Conservation (phyloP, 2,888 invertebrate genomes). For the Pristionchus arcanus region DNA sequence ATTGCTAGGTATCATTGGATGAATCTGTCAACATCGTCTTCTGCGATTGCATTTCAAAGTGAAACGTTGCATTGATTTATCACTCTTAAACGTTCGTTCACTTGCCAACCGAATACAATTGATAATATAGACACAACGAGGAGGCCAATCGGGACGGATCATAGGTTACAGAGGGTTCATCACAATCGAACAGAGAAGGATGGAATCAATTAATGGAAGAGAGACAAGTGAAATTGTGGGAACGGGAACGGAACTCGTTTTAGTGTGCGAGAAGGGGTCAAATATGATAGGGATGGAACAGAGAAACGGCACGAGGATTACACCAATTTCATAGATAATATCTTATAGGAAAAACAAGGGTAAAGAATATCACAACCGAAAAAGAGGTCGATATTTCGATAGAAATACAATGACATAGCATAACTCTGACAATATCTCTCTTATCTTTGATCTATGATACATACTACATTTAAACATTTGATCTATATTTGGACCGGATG, state of each 20-base stretch:
- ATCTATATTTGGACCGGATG: slow-evolving; percentile 32
- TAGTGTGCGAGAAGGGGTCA: slow-evolving; percentile 39
- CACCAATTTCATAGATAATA: slow-evolving; percentile 24
- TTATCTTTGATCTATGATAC: slow-evolving; percentile 42
- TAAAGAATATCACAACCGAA: slow-evolving; percentile 17
- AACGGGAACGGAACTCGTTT: slow-evolving; percentile 34
- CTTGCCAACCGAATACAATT: slow-evolving; percentile 18
- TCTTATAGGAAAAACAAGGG: slow-evolving; percentile 10
- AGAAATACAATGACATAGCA: slow-evolving; percentile 22
- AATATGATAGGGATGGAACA: slow-evolving; percentile 25
- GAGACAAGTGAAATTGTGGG: slow-evolving; percentile 44
- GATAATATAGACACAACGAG: slow-evolving; percentile 15
- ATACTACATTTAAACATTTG: slow-evolving; percentile 2
- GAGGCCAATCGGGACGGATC: slow-evolving; percentile 17
- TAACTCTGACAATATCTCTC: slow-evolving; percentile 34
- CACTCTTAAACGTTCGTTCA: slow-evolving; percentile 31
- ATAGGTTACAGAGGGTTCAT: slow-evolving; percentile 19
- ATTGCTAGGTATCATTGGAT: slow-evolving; percentile 44
- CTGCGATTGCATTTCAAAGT: background rate
- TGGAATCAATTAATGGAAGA: slow-evolving; percentile 12
- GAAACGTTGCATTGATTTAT: slow-evolving; percentile 24
- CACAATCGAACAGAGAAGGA: background rate
- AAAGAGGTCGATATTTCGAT: background rate
- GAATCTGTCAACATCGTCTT: slow-evolving; percentile 26
- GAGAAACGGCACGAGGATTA: slow-evolving; percentile 8